These are phyloP conservation scores for Bilobella aurantiaca DNA, from an alignment of 1,140 invertebrate genomes.

Conservation along the genomic window DNA sequence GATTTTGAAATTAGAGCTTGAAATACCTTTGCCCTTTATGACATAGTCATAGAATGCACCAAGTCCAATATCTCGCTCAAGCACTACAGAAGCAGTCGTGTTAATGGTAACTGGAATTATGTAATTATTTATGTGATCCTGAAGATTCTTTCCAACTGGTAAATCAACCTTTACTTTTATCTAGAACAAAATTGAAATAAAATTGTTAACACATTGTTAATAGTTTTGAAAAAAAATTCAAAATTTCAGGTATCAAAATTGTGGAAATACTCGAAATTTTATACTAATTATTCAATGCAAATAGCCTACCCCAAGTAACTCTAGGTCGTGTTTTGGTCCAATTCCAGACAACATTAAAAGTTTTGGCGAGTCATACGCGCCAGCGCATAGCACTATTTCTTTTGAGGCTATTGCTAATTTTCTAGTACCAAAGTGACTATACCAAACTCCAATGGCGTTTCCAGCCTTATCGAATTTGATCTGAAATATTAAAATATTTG, in stretches of 20 bases:
- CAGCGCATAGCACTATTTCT: conserved; percentile 66
- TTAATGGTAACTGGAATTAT: conserved; percentile 13
- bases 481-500: conserved; percentile 11
- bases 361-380: conserved; percentile 63
- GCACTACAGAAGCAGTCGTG: conserved; percentile 7
- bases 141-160: conserved; percentile 39
- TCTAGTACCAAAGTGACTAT: conserved; percentile 45
- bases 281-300: no score
- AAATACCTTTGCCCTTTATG: conserved; percentile 17
- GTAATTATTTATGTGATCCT: conserved; percentile 32
- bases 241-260: no score
- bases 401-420: conserved; percentile 51
- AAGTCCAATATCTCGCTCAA: conserved; percentile 18
- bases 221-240: no score
- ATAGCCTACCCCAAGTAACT: conserved; percentile 15
- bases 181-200: conserved; percentile 4
- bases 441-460: conserved; percentile 51
- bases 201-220: no score
- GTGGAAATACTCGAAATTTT: no score
- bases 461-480: conserved; percentile 24
- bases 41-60: conserved; percentile 16
- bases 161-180: conserved; percentile 38
- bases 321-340: conserved; percentile 24
- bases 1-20: no score
- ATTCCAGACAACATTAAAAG: conserved; percentile 39